Conservation (phyloP, 2,113 vertebrate species). For the Furnarius figulus region DNA sequence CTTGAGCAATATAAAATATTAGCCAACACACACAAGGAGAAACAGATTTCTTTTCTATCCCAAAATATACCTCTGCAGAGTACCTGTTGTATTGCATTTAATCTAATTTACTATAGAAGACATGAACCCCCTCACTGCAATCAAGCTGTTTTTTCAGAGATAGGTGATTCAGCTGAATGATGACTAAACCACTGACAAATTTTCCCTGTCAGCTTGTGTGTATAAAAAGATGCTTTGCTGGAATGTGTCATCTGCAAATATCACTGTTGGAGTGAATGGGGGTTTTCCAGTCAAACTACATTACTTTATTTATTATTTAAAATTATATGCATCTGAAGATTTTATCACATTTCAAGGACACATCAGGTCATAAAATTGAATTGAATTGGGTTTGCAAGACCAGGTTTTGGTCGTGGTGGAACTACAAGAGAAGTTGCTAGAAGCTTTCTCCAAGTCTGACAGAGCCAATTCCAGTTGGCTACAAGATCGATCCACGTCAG, state of each 20-base stretch:
- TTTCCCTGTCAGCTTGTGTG: background rate
- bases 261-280: background rate
- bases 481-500: background rate
- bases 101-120: background rate
- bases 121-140: background rate
- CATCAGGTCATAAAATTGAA: background rate
- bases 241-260: background rate
- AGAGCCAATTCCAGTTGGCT: background rate
- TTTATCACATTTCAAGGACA: background rate
- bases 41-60: background rate
- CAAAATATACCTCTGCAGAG: background rate
- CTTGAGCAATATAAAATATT: background rate
- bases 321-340: background rate
- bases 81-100: background rate
- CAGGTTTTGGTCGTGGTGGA: background rate
- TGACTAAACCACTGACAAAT: conserved; percentile 46
- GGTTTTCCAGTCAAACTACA: background rate
- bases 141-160: background rate
- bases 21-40: background rate
- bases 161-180: conserved; percentile 31
- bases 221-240: conserved; percentile 32
- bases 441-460: background rate
- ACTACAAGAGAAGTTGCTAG: background rate
- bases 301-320: background rate
- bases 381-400: background rate